These are phyloP conservation scores for Adelognathus sp. DNA, from an alignment of 2,888 invertebrate genomes.

Conservation along the genomic window DNA sequence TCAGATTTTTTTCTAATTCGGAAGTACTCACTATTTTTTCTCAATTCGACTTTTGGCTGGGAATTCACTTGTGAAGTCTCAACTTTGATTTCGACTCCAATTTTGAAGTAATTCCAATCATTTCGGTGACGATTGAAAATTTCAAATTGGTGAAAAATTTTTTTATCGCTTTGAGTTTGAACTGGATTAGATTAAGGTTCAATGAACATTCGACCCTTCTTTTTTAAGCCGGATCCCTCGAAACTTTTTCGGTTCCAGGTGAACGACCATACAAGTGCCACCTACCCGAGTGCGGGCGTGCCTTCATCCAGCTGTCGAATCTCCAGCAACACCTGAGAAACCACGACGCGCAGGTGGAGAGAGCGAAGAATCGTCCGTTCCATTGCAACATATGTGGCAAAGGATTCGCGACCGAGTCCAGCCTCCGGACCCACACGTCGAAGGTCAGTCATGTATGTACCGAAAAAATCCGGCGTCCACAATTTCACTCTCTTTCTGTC, in stretches of 20 bases:
- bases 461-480: constrained; percentile 80
- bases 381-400: constrained; percentile 98
- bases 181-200: background rate
- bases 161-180: background rate
- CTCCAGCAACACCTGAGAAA: constrained; percentile 97
- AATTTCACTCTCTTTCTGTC: constrained; percentile 58
- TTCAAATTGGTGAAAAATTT: background rate
- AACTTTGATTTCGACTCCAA: too few species aligned
- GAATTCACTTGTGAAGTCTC: too few species aligned
- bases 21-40: too few species aligned
- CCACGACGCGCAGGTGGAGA: constrained; percentile 97
- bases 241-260: constrained; percentile 84
- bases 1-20: background rate
- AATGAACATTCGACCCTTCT: constrained; percentile 39
- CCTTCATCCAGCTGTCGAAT: constrained; percentile 98
- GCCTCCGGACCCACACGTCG: constrained; percentile 96
- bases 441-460: constrained; percentile 93
- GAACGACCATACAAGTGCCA: constrained; percentile 99
- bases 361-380: constrained; percentile 97
- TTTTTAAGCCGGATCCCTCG: constrained; percentile 1
- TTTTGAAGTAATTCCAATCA: too few species aligned
- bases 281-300: constrained; percentile 96
- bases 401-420: constrained; percentile 97
- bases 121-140: too few species aligned
- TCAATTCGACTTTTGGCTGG: too few species aligned